These are phyloP conservation scores for Cheilosia impressa DNA, from an alignment of 2,888 invertebrate species.

Conservation along the genomic window DNA sequence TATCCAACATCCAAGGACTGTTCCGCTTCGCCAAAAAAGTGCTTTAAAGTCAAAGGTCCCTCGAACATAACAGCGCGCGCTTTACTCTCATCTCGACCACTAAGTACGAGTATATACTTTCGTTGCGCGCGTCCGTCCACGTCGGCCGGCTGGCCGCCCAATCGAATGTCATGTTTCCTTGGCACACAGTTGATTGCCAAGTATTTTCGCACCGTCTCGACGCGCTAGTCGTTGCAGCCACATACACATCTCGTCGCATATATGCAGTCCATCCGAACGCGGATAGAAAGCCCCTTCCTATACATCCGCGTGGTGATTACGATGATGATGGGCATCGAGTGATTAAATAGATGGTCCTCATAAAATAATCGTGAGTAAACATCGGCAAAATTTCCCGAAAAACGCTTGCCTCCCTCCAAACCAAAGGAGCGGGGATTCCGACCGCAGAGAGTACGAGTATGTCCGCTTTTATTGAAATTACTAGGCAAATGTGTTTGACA, in stretches of 20 bases:
- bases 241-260: slow-evolving; percentile 1
- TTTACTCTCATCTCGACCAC: slow-evolving; percentile 55
- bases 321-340: slow-evolving; percentile 72
- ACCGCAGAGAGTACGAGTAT: slow-evolving; percentile 9
- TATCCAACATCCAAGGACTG: slow-evolving; percentile 49
- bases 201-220: slow-evolving; percentile 67
- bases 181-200: slow-evolving; percentile 56
- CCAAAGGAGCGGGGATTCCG: neutral
- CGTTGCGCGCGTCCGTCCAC: slow-evolving; percentile 38
- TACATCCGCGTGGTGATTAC: slow-evolving; percentile 65
- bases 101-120: slow-evolving; percentile 26
- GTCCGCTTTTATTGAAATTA: slow-evolving; percentile 60
- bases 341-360: slow-evolving; percentile 74
- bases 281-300: slow-evolving; percentile 49
- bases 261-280: slow-evolving; percentile 9
- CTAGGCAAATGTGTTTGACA: slow-evolving; percentile 69
- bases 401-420: too few relatives aligned
- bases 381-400: slow-evolving; percentile 47
- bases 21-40: slow-evolving; percentile 52
- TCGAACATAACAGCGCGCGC: slow-evolving; percentile 54
- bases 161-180: slow-evolving; percentile 65
- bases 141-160: slow-evolving; percentile 55
- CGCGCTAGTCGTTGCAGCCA: slow-evolving; percentile 35
- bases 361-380: slow-evolving; percentile 73
- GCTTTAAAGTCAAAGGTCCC: slow-evolving; percentile 71